Evolutionary conservation across 2,113 vertebrate species (phyloP), one percentile per base, ranked within the genome.

Genomic region (Montifringilla adamsi): DNA sequence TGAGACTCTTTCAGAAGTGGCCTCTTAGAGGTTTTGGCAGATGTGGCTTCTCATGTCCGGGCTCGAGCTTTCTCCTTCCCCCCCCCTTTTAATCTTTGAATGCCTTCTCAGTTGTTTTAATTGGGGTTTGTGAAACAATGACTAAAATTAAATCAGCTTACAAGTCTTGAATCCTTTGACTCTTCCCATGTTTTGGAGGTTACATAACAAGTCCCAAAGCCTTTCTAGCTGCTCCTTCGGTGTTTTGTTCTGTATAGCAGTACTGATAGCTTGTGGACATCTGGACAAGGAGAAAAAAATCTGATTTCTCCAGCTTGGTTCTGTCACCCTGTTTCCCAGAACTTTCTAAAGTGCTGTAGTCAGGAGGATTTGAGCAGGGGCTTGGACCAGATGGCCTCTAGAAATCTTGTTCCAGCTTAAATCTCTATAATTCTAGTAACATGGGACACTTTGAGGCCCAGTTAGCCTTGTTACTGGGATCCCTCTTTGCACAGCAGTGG

Each of bases 401-500:
- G 47, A 81, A 69, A 72, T 69, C 47, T 72, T 52, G 10, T 85
- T 89, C 52, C 53, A 49, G 3, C 39, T 67, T 15, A 43, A 8
- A 55, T 75, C 43, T 76, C n/a, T 7, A 0, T 46, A 44, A 30
- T 63, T 47, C 39, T 12, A 23, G 41, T 56, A 55, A 35, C 1
- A 1, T 1, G 52, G 66, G 79, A 43, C 59, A 20, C 41, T 66
- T 58, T 1, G 46, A 85, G 41, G 21, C 33, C 3, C 43, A 30
- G 9, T 37, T 72, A 53, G 44, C 27, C 66, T 82, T 56, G 41
- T 55, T 64, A 31, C 67, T 76, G 70, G 70, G 16, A 19, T 37
- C n/a, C 16, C 19, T 60, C 28, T 52, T 70, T 43, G 27, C 24
- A 55, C 2, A 7, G 19, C 2, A 0, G 0, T 22, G 64, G 3